Evolutionary conservation across 2,113 vertebrate species (phyloP).

Genomic region (Dascyllus trimaculatus): DNA sequence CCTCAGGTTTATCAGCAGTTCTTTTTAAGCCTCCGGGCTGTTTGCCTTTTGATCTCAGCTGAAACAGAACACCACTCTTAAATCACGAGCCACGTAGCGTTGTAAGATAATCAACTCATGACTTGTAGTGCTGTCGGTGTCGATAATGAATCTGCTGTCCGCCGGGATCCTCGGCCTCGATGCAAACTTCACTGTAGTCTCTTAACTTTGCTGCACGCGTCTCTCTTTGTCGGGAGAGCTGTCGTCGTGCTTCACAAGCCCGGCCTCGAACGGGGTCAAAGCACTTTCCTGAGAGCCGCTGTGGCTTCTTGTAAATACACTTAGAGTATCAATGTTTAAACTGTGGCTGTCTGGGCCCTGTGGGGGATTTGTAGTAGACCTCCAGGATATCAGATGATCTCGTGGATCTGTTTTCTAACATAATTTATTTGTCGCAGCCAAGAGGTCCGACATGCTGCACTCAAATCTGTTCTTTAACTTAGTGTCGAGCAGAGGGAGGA

Average conservation of each 20-base stretch:
- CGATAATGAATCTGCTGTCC: conserved; percentile 9
- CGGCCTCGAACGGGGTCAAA: neutral
- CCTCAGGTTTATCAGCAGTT: conserved; percentile 53
- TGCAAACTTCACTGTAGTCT: conserved; percentile 1
- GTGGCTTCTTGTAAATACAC: conserved; percentile 42
- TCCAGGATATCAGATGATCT: conserved; percentile 3
- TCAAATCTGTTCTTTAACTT: neutral
- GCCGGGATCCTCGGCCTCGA: neutral
- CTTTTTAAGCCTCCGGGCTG: conserved; percentile 18
- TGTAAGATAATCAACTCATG: conserved; percentile 16
- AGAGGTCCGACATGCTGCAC: conserved; percentile 10
- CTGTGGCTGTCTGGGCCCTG: neutral
- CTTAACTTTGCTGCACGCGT: neutral
- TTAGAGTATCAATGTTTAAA: conserved; percentile 39
- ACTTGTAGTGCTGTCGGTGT: neutral
- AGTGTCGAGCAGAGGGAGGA: neutral
- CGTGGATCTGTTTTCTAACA: neutral
- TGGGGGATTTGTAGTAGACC: neutral
- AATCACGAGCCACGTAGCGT: conserved; percentile 30
- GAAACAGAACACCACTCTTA: conserved; percentile 6
- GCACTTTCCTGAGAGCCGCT: conserved; percentile 16
- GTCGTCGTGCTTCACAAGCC: neutral
- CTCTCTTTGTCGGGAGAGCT: neutral
- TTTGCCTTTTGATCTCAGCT: conserved; percentile 34
- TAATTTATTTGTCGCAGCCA: conserved; percentile 38